Conservation (phyloP, 2,888 invertebrate genomes). For the Heliconius erato region DNA sequence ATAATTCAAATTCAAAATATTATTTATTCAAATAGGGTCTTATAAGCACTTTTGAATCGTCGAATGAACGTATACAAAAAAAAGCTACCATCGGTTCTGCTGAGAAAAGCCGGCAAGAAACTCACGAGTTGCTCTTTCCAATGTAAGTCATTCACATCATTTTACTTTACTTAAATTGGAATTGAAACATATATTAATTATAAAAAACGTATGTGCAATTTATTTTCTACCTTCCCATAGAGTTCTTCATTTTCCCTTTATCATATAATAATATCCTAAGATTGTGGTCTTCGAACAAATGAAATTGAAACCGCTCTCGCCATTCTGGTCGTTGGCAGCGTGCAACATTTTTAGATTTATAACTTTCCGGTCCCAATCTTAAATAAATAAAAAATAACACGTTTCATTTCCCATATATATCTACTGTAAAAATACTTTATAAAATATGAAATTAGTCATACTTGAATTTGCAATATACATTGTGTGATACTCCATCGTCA, state of each 20-base stretch:
- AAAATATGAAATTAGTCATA: slow-evolving; percentile 52
- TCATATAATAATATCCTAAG: slow-evolving; percentile 72
- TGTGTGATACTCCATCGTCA: slow-evolving; percentile 67
- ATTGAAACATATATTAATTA: no score
- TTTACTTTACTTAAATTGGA: no score
- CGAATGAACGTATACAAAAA: no score
- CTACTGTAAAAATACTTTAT: not conserved
- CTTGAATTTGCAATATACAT: slow-evolving; percentile 73
- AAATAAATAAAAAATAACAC: slow-evolving; percentile 26
- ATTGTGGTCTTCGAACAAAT: slow-evolving; percentile 63
- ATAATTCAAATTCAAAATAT: no score
- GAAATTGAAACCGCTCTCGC: slow-evolving; percentile 72
- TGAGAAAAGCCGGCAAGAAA: no score
- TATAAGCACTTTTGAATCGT: no score
- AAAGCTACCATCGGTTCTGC: no score
- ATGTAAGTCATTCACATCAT: not conserved
- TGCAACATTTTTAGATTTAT: slow-evolving; percentile 69
- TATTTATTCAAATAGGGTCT: no score
- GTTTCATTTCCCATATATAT: not conserved
- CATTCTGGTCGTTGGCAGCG: slow-evolving; percentile 69
- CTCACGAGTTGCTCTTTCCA: no score
- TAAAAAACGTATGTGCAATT: not conserved
- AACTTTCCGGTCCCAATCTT: slow-evolving; percentile 71
- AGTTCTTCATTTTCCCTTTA: slow-evolving; percentile 75
- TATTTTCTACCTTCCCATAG: slow-evolving; percentile 74